These are phyloP conservation scores for Protonibea diacanthus DNA, from an alignment of 2,797 vertebrate species.

Conservation along the genomic window DNA sequence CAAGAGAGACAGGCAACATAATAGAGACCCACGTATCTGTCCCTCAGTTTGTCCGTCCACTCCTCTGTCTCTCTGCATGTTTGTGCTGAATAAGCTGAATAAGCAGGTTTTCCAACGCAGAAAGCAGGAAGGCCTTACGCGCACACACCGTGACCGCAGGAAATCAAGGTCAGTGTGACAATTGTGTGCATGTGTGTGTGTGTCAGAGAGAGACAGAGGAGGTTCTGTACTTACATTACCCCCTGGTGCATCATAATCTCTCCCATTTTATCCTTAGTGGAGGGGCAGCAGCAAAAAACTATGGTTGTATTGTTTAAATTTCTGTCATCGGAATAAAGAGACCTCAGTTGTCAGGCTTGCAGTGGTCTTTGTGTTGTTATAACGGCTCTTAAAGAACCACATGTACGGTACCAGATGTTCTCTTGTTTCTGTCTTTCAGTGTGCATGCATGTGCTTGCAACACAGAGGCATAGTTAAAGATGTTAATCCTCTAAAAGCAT, in stretches of 20 bases:
- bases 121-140: conserved; percentile 73
- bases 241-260: conserved; percentile 69
- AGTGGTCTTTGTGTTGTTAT: conserved; percentile 45
- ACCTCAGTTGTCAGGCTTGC: conserved; percentile 23
- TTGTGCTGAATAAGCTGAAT: conserved; percentile 74
- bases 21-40: conserved; percentile 24
- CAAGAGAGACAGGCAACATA: conserved; percentile 24
- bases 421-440: conserved; percentile 41
- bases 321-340: conserved; percentile 47
- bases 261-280: conserved; percentile 48
- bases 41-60: conserved; percentile 22
- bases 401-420: conserved; percentile 59
- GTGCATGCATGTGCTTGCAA: conserved; percentile 18
- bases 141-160: conserved; percentile 48
- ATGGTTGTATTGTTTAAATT: conserved; percentile 60
- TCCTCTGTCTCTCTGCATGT: conserved; percentile 31
- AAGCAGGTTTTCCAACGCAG: conserved; percentile 74
- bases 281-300: conserved; percentile 19
- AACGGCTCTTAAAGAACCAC: conserved; percentile 39
- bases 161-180: conserved; percentile 80
- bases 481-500: conserved; percentile 80
- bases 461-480: conserved; percentile 54
- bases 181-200: conserved; percentile 60
- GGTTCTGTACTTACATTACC: conserved; percentile 61
- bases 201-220: conserved; percentile 54